A percentile compares a stretch with the other conserved stretches of the same genome.
These are phyloP conservation scores for Athene cunicularia DNA, from an alignment of 2,113 vertebrate genomes.

Conservation along the genomic window DNA sequence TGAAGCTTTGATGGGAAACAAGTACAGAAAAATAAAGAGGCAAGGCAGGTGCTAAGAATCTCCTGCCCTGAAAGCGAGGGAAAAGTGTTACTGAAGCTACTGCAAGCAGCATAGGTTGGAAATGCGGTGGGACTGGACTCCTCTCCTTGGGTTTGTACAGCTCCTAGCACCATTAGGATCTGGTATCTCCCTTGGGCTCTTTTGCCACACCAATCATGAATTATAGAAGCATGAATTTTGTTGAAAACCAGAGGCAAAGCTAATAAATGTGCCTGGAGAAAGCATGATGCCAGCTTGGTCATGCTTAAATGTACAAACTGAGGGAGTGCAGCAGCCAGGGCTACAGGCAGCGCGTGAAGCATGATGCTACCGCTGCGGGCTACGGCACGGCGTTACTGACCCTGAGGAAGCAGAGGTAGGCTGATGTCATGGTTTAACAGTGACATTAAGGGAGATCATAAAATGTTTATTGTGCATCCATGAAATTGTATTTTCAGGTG, in stretches of 20 bases:
- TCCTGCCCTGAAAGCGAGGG: background rate
- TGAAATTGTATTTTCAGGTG: background rate
- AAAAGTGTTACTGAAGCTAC: background rate
- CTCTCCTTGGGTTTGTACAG: background rate
- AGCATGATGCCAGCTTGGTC: background rate
- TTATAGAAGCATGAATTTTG: background rate
- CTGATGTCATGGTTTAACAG: background rate
- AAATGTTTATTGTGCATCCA: background rate
- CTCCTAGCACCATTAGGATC: background rate
- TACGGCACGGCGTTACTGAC: background rate
- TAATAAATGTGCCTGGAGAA: background rate
- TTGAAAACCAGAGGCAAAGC: background rate
- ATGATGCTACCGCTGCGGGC: background rate
- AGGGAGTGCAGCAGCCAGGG: background rate
- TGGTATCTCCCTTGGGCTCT: background rate
- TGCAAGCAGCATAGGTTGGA: background rate
- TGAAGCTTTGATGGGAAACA: background rate
- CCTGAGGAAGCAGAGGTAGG: background rate
- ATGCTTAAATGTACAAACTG: background rate
- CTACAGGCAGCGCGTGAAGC: background rate
- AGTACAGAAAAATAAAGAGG: background rate
- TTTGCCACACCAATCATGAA: background rate
- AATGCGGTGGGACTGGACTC: rapidly evolving
- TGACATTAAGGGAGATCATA: background rate
- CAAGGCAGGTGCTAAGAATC: background rate